Conservation (phyloP, 2,797 vertebrate species). For the Aeoliscus strigatus region DNA sequence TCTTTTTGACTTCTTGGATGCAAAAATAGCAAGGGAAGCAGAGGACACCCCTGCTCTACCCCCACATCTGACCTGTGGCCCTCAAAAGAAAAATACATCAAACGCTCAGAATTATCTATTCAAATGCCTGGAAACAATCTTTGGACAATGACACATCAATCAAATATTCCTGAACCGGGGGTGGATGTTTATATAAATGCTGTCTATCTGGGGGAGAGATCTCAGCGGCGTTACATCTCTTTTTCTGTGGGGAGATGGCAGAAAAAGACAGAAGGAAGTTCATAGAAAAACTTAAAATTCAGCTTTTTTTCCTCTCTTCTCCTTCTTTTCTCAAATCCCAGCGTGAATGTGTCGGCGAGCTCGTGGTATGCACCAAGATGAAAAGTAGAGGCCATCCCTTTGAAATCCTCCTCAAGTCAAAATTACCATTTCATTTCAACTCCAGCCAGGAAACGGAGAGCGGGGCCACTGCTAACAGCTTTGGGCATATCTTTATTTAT, state of each 20-base stretch:
- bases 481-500: conserved; percentile 80
- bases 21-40: conserved; percentile 58
- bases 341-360: conserved; percentile 73
- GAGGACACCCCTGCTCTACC: conserved; percentile 61
- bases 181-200: conserved; percentile 69
- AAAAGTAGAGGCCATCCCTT: conserved; percentile 77
- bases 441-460: conserved; percentile 76
- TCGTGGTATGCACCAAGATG: conserved; percentile 75
- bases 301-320: conserved; percentile 25
- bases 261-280: conserved; percentile 62
- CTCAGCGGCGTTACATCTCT: conserved; percentile 56
- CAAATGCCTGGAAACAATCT: conserved; percentile 72
- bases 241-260: conserved; percentile 62
- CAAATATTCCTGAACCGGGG: conserved; percentile 53
- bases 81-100: conserved; percentile 57
- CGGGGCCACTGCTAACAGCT: conserved; percentile 73
- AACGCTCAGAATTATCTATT: conserved; percentile 68
- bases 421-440: conserved; percentile 84
- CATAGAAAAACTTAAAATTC: conserved; percentile 71
- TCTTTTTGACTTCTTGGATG: conserved; percentile 40
- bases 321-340: conserved; percentile 56
- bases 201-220: conserved; percentile 66
- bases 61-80: conserved; percentile 57
- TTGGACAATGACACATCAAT: conserved; percentile 72
- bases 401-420: conserved; percentile 83